These are phyloP conservation scores for Ictidomys tridecemlineatus DNA, from an alignment of 2,113 vertebrate genomes.

Conservation along the genomic window DNA sequence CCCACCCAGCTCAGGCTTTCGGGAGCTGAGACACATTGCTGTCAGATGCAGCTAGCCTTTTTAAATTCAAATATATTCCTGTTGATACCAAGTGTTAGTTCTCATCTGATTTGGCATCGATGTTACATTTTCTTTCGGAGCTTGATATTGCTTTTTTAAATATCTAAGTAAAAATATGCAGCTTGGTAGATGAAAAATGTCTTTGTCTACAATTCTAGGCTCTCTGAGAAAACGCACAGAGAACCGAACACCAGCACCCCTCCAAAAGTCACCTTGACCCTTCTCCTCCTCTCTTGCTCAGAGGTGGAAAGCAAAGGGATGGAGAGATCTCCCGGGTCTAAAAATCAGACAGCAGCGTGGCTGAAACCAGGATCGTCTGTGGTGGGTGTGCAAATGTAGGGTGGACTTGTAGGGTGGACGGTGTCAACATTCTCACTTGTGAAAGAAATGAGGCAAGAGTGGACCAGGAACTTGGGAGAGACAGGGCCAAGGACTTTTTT, in stretches of 20 bases:
- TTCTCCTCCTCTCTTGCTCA: not conserved
- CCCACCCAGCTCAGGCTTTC: slow-evolving; percentile 15
- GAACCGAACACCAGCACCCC: not conserved
- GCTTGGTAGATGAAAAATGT: slow-evolving; percentile 77
- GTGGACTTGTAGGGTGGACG: not conserved
- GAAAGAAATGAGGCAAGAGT: not conserved
- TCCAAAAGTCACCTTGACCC: not conserved
- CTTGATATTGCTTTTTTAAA: slow-evolving; percentile 83
- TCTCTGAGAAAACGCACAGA: slow-evolving; percentile 20
- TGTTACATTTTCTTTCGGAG: slow-evolving; percentile 81
- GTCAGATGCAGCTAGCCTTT: slow-evolving; percentile 84
- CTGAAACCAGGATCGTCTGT: not conserved
- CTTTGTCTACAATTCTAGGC: slow-evolving; percentile 76
- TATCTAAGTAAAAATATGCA: slow-evolving; percentile 84
- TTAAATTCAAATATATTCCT: slow-evolving; percentile 86
- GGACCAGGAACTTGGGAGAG: not conserved
- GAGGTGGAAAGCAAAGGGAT: not conserved
- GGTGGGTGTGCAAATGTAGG: not conserved
- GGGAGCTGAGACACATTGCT: slow-evolving; percentile 80
- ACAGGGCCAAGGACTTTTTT: not conserved
- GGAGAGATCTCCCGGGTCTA: not conserved
- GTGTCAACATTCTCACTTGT: not conserved
- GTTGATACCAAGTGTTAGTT: slow-evolving; percentile 84
- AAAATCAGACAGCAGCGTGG: not conserved
- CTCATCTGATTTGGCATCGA: slow-evolving; percentile 84